A percentile compares a stretch with the other conserved stretches of the same genome.
Evolutionary conservation across 2,113 vertebrate species (phyloP).

Genomic region (Corythornis cristatus): DNA sequence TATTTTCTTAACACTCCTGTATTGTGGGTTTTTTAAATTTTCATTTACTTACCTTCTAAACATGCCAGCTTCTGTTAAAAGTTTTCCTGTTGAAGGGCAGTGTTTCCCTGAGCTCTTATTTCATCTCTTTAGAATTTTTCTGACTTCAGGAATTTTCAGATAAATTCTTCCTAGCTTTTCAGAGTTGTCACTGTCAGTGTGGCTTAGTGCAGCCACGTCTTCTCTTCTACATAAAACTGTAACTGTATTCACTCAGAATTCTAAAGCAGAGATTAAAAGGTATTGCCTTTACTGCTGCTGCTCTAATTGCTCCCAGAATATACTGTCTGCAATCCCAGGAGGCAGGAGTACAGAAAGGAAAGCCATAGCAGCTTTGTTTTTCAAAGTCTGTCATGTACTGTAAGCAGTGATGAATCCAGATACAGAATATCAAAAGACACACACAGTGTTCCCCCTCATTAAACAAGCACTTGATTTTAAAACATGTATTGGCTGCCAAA

Average conservation of each 20-base stretch:
- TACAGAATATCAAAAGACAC: constrained; percentile 44
- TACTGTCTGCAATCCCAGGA: not conserved
- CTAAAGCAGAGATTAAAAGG: not conserved
- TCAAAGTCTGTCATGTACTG: constrained; percentile 36
- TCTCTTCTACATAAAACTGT: not conserved
- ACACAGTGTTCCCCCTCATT: not conserved
- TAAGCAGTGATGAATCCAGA: constrained; percentile 25
- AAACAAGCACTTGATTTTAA: constrained; percentile 46
- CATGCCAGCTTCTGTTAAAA: not conserved
- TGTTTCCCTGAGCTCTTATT: not conserved
- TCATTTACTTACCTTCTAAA: not conserved
- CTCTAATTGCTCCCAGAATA: not conserved
- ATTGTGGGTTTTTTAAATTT: not conserved
- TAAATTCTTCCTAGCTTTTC: not conserved
- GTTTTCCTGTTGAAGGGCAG: not conserved
- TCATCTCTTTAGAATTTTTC: not conserved
- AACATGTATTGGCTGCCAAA: constrained; percentile 29
- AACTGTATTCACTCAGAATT: not conserved
- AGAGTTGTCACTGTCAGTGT: not conserved
- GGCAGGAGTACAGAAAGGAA: not conserved
- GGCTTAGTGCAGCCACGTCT: not conserved
- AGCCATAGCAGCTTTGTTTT: not conserved
- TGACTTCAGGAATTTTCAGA: not conserved
- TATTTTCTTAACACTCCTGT: not conserved
- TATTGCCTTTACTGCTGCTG: not conserved